Conservation (phyloP, 1,140 invertebrate species). For the Acromyrmex heyeri region DNA sequence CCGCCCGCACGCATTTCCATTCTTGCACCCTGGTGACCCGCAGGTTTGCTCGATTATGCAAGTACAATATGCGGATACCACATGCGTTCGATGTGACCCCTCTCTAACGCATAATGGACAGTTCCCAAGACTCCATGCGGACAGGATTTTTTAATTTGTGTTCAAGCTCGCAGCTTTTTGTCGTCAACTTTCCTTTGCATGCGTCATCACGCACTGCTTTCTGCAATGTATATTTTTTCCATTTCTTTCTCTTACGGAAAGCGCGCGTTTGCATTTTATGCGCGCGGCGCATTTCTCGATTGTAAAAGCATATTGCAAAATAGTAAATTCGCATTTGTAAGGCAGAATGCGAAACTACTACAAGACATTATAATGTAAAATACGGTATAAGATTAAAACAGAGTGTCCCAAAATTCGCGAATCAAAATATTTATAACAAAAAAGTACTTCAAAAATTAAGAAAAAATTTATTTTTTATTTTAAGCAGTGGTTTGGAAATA, state of each 20-base stretch:
- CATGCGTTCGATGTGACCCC: slow-evolving; percentile 51
- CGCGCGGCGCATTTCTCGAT: neutral
- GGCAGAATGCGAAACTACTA: neutral
- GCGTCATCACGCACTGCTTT: slow-evolving; percentile 11
- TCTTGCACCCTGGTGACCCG: slow-evolving; percentile 23
- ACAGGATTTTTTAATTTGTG: slow-evolving; percentile 62
- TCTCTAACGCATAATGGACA: slow-evolving; percentile 3
- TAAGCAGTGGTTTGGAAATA: no score
- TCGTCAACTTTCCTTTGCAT: slow-evolving; percentile 11
- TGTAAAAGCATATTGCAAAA: slow-evolving; percentile 22
- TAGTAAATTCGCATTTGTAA: slow-evolving; percentile 22
- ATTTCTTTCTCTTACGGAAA: neutral
- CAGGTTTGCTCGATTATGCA: slow-evolving; percentile 32
- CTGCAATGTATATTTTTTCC: neutral
- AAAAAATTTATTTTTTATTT: no score
- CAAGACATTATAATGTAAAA: neutral
- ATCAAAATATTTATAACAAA: no score
- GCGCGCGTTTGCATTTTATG: neutral
- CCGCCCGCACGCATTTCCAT: slow-evolving; percentile 57
- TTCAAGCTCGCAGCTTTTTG: slow-evolving; percentile 16
- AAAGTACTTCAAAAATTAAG: no score
- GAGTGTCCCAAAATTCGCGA: no score
- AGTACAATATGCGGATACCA: slow-evolving; percentile 57
- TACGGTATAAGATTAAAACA: neutral
- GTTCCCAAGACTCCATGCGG: neutral